A percentile compares a stretch with the other conserved stretches of the same genome.
These are phyloP conservation scores for Athalia circularis DNA, from an alignment of 2,888 invertebrate species.

Conservation along the genomic window DNA sequence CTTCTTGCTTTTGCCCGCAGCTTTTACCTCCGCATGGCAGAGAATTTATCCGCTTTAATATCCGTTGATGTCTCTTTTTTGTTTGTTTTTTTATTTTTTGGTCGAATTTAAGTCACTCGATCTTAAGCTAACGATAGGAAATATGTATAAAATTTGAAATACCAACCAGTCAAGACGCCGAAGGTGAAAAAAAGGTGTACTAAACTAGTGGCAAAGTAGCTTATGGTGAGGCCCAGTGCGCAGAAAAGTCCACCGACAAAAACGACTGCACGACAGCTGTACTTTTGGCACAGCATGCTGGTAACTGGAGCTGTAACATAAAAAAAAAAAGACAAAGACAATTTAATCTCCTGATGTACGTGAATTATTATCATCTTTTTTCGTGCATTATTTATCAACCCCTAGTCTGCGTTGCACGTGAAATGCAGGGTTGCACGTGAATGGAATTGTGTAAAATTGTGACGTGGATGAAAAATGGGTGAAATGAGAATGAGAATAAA, in stretches of 20 bases:
- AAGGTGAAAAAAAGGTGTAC: constrained; percentile 83
- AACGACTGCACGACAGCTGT: constrained; percentile 81
- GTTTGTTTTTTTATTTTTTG: too few species aligned
- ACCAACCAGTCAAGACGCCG: constrained; percentile 82
- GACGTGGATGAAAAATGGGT: neutral
- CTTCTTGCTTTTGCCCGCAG: too few species aligned
- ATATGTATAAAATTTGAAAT: neutral
- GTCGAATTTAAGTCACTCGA: too few species aligned
- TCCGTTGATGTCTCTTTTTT: too few species aligned
- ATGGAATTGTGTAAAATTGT: neutral
- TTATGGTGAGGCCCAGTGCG: constrained; percentile 81
- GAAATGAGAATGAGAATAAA: constrained; percentile 8
- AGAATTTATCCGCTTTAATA: too few species aligned
- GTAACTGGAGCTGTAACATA: constrained; percentile 80
- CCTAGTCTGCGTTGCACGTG: too few species aligned
- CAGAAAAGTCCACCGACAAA: constrained; percentile 85
- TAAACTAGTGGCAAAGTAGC: constrained; percentile 83
- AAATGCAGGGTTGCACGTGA: neutral
- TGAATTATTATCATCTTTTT: neutral
- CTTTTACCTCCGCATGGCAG: too few species aligned
- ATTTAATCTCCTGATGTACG: neutral
- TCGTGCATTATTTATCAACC: neutral
- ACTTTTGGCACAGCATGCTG: constrained; percentile 82
- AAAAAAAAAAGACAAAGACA: constrained; percentile 8
- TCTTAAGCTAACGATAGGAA: too few species aligned